These are phyloP conservation scores for Chloroclysta siterata DNA, from an alignment of 2,888 invertebrate species.

Conservation along the genomic window DNA sequence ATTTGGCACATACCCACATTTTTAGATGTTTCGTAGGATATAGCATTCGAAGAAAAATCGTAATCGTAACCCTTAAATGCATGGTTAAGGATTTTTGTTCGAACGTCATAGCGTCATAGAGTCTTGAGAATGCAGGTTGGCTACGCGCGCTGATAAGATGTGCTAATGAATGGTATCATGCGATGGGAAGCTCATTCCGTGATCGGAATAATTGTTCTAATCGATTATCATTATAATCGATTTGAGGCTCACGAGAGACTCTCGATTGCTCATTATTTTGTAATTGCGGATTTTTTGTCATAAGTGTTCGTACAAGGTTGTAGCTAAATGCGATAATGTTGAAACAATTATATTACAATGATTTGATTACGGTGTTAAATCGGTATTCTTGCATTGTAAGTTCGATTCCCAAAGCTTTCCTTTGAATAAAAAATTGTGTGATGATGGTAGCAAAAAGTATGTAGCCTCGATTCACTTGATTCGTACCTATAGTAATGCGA, in stretches of 20 bases:
- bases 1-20: no score
- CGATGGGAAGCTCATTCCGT: slow-evolving; percentile 45
- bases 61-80: no score
- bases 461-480: no score
- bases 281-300: slow-evolving; percentile 24
- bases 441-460: no score
- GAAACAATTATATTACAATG: not conserved
- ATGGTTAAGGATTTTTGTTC: no score
- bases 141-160: slow-evolving; percentile 9
- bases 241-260: slow-evolving; percentile 28
- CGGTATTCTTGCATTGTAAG: not conserved
- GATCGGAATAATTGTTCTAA: slow-evolving; percentile 42
- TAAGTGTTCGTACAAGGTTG: slow-evolving; percentile 21
- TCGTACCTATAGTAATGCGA: no score
- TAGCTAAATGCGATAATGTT: slow-evolving; percentile 19
- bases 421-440: no score
- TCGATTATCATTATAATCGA: slow-evolving; percentile 31
- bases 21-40: no score
- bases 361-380: not conserved
- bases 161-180: slow-evolving; percentile 45
- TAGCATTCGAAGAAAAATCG: no score
- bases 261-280: slow-evolving; percentile 34
- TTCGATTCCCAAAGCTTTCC: not conserved
- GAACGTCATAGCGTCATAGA: not conserved
- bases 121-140: not conserved